Base-by-base conservation (phyloP, 2,113 vertebrate genomes). In the Ameiurus melas region DNA sequence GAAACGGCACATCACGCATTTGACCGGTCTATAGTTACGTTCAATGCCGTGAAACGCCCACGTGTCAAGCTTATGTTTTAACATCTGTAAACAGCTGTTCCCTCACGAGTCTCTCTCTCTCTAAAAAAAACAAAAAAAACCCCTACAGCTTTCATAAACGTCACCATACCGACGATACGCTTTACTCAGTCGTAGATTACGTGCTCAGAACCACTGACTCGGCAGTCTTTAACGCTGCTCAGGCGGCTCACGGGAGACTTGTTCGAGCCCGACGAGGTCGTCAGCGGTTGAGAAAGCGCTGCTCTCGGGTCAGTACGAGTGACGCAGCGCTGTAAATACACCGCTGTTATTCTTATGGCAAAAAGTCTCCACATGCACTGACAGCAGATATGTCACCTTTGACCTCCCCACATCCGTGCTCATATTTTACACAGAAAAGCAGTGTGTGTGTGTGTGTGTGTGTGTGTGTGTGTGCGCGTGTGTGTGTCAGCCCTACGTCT, bases 321-420 rank as follows among this genome's bases (percentile, higher is more conserved):
- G n/a, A 71, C 64, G 33, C 33, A 12, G 22, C 39, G 25, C 36
- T 27, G 36, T 84, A 84, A 75, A 84, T 64, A 84, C 82, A n/a
- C 57, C 8, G 39, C 85, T 86, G 73, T 80, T 78, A 33, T 36
- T 86, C 57, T 66, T 85, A 85, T 20, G 39, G 80, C 80, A 39
- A 83, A 62, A 77, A 53, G 30, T 17, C 70, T 77, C 70, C 36
- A 73, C 33, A 47, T n/a, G 57, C 57, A 84, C 71, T 77, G 87
- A 84, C 81, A 77, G 87, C 81, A 84, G 70, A 84, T 84, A 84
- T 84, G 70, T 71, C 70, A 88, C 87, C 87, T 88, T 79, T 88
- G 77, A 77, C 87, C 87, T 55, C 82, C 22, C 10, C 43, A 36
- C 82, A 77, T 84, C 53, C n/a, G 2, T 19, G 36, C 43, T 51